Evolutionary conservation across 2,888 invertebrate genomes (phyloP), one percentile per base, ranked within the genome.

Genomic region (Ptychoptera albimana): DNA sequence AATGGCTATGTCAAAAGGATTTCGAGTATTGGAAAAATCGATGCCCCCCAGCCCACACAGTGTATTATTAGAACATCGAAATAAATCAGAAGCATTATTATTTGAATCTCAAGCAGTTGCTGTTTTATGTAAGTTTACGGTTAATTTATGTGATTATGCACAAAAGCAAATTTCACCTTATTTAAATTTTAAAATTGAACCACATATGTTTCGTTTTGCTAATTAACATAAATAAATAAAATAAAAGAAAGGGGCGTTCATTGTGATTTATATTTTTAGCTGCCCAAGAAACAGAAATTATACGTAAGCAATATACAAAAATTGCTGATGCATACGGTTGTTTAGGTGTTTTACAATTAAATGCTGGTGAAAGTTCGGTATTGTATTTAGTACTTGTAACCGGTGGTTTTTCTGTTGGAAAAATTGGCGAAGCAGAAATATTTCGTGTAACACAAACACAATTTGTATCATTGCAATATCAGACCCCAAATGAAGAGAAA

Each of bases 1-100:
- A 23, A 93, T 93, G 93, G 89, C 92, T 59, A 86, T 94, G 82
- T 88, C 88, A 57, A 92, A 92, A 69, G 82, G 84, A 51, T 92
- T 88, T 68, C 80, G 89, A 55, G 82, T 93, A 53, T 76, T 86
- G 56, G 89, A 92, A 66, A 91, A 92, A 67, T 77, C 83, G 48
- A 79, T 82, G 53, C 81, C 85, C 34, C 83, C 86, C 43, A 82
- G 77, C 60, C 88, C 91, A 10, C 91, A 91, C 61, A 91, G 91
- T 63, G 76, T 94, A 49, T 73, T 94, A 52, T 68, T 94, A 55
- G 92, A 93, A 63, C 87, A 88, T 59, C 77, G 89, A 59, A 82
- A 82, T 63, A 82, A 82, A 66, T 82, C 83, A 56, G 82, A 85
- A 50, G 83, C 88, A 32, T 71, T 94, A 43, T 73, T 94, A 48